These are phyloP conservation scores for Monodelphis domestica DNA, from an alignment of 2,797 vertebrate genomes.

Conservation along the genomic window DNA sequence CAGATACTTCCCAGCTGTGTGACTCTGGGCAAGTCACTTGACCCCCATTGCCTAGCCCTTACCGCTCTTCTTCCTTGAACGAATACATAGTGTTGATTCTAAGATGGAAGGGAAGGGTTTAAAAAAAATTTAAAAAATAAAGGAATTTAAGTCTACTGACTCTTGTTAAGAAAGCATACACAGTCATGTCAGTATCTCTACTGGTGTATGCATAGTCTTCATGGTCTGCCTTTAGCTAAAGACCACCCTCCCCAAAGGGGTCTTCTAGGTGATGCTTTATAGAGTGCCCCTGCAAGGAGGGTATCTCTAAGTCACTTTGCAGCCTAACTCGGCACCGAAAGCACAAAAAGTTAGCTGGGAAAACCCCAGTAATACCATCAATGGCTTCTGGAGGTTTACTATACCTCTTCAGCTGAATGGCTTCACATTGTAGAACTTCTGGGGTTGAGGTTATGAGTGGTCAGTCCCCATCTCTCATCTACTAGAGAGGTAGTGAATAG, in stretches of 20 bases:
- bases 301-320: not conserved
- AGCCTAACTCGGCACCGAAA: not conserved
- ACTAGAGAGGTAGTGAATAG: not conserved
- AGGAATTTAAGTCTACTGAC: not conserved
- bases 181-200: not conserved
- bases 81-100: too few relatives aligned
- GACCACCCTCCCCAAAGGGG: not conserved
- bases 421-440: not conserved
- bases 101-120: too few relatives aligned
- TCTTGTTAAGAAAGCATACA: not conserved
- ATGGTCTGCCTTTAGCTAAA: not conserved
- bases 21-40: too few relatives aligned
- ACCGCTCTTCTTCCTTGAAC: too few relatives aligned
- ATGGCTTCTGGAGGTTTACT: not conserved
- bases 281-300: not conserved
- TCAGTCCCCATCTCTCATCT: not conserved
- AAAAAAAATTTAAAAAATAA: too few relatives aligned
- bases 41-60: too few relatives aligned
- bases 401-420: not conserved
- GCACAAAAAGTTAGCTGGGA: not conserved
- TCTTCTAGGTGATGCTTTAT: not conserved
- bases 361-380: not conserved
- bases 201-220: not conserved
- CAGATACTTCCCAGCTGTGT: too few relatives aligned
- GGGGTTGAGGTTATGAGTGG: too few relatives aligned